Evolutionary conservation across 1,140 invertebrate genomes (phyloP).

Genomic region (Brachionus rubens): DNA sequence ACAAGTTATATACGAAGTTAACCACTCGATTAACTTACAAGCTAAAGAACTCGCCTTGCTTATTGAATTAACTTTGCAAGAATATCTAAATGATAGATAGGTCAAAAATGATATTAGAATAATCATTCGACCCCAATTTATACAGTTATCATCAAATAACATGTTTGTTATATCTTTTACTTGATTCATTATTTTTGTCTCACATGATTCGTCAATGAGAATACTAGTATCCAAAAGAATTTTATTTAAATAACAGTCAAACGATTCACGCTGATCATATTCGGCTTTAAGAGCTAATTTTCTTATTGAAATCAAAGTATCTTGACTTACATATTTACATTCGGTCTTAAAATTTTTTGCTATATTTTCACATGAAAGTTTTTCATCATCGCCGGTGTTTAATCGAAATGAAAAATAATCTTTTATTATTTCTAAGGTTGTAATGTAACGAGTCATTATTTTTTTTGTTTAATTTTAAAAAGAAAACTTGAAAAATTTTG

Average conservation of each 20-base stretch:
- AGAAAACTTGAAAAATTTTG: no score
- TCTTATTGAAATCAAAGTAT: conserved; percentile 7
- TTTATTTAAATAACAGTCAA: conserved; percentile 28
- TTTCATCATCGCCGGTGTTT: conserved; percentile 7
- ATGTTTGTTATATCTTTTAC: conserved; percentile 13
- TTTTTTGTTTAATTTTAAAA: background rate
- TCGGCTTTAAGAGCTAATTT: conserved; percentile 20
- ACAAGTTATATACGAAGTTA: conserved; percentile 24
- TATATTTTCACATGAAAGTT: background rate
- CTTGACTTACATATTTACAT: background rate
- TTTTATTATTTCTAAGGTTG: conserved; percentile 29
- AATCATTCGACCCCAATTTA: conserved; percentile 18
- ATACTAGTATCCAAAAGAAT: background rate
- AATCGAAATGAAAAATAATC: conserved; percentile 22
- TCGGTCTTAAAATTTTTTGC: conserved; percentile 9
- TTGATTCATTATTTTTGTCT: conserved; percentile 1
- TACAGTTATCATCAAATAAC: conserved; percentile 26
- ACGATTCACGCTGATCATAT: background rate
- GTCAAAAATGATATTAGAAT: background rate
- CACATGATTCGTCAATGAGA: conserved; percentile 5
- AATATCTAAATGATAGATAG: conserved; percentile 22
- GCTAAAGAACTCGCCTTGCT: conserved; percentile 15
- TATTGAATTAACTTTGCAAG: conserved; percentile 25
- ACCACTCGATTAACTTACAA: conserved; percentile 19
- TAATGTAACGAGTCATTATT: conserved; percentile 35